Evolutionary conservation across 1,140 invertebrate species (phyloP).

Genomic region (Drosophila nasuta): DNA sequence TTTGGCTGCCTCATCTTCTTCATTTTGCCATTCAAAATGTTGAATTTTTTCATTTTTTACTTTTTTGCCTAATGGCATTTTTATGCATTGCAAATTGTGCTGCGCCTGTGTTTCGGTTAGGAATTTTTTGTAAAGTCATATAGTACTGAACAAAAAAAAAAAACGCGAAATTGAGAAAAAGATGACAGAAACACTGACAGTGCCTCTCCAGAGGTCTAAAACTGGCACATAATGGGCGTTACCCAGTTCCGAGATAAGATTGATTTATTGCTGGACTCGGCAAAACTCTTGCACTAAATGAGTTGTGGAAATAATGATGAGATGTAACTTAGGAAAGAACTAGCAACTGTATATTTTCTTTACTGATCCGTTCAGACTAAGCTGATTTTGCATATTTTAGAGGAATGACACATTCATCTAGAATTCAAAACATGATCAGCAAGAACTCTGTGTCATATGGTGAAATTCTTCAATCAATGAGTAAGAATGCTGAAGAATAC

Average conservation of each 20-base stretch:
- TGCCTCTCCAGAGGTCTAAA: slow-evolving; percentile 7
- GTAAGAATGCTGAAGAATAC: neutral
- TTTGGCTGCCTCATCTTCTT: slow-evolving; percentile 34
- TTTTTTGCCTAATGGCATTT: slow-evolving; percentile 53
- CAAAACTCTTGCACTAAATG: slow-evolving; percentile 1
- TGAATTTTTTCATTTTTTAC: slow-evolving; percentile 7
- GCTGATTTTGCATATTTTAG: neutral
- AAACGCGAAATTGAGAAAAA: slow-evolving; percentile 8
- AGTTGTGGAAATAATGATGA: slow-evolving; percentile 6
- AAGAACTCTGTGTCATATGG: neutral
- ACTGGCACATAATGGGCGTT: slow-evolving; percentile 32
- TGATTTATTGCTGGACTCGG: slow-evolving; percentile 19
- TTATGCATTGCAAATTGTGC: slow-evolving; percentile 56
- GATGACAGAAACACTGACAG: slow-evolving; percentile 26
- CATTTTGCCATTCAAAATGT: slow-evolving; percentile 28
- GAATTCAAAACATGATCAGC: neutral
- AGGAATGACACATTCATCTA: neutral
- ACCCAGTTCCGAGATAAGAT: slow-evolving; percentile 1
- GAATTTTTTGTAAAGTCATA: slow-evolving; percentile 42
- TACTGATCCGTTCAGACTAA: neutral
- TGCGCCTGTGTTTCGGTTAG: slow-evolving; percentile 37
- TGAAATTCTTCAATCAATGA: neutral
- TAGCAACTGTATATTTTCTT: neutral
- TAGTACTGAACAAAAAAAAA: neutral
- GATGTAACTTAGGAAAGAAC: neutral